Base-by-base conservation (phyloP, 2,888 invertebrate genomes). In the Sinotaia quadrata region DNA sequence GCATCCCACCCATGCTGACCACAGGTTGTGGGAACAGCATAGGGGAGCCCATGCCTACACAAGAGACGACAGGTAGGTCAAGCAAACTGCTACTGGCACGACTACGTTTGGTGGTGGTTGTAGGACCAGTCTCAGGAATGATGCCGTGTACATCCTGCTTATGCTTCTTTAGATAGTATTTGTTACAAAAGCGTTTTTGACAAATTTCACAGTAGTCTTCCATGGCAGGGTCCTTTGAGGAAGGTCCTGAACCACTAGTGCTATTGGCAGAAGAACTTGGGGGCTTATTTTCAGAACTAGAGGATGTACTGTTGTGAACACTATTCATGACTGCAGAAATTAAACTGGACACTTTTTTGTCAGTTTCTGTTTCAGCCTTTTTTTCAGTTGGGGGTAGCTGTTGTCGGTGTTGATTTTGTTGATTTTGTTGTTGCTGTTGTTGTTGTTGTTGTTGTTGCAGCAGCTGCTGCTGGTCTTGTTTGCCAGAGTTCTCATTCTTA, bases 161-260 rank as follows among this genome's bases (percentile, higher is more conserved):
- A 77, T 89, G 89, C 72, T 88, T 88, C 73, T 85, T 87, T 79
- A 89, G 85, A 84, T 88, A 89, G 84, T 89, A 89, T 80, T 88
- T 88, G 83, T 88, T 89, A 77, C 89, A 88, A 78, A 89, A 89
- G 72, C 88, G 87, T 75, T 88, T 89, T 79, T 88, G 84, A 78
- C 89, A 89, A 18, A 88, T 80, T 69, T 88, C 87, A 79, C 89
- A 89, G 71, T 85, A 88, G 76, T 88, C 87, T 69, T 88, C 88
- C 82, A 85, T 85, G 69, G 85, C 85, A 51, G 74, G 71, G 41
- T 73, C 69, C n/a, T 68, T 69, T 31, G 52, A 37, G n/a, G 61
- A 36, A 61, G 57, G 49, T 31, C 54, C 29, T 4, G 58, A 59
- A 44, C 60, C 29, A 51, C 49, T 66, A 47, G 12, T 60, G 65